Evolutionary conservation across 2,888 invertebrate species (phyloP).

Genomic region (Synergus gifuensis): DNA sequence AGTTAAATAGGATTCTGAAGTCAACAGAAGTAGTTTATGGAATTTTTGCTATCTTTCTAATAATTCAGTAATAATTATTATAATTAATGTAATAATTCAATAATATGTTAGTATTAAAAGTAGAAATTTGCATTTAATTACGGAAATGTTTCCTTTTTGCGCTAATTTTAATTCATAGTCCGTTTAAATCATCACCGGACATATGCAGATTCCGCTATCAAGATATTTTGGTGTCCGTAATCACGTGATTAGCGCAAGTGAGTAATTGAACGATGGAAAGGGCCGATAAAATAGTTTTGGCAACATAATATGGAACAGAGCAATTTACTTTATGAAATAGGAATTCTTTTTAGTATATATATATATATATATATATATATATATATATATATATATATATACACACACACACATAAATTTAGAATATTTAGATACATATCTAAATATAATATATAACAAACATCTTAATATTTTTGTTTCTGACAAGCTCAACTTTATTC

Average conservation of each 20-base stretch:
- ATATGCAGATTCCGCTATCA: neutral
- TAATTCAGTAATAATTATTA: no score
- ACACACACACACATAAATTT: no score
- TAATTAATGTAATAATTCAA: no score
- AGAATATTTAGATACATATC: neutral
- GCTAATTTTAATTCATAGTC: neutral
- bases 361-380: no score
- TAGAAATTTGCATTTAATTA: neutral
- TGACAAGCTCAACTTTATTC: neutral
- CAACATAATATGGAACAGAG: neutral
- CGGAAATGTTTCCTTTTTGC: neutral
- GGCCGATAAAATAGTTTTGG: neutral
- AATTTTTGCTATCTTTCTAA: neutral
- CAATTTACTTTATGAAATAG: no score
- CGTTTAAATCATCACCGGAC: neutral
- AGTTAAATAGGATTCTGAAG: neutral
- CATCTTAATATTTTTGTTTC: neutral
- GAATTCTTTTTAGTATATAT: no score
- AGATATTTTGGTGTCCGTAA: neutral
- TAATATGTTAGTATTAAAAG: neutral
- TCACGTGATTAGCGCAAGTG: neutral
- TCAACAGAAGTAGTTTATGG: neutral
- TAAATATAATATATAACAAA: neutral
- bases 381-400: no score
- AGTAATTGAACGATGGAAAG: neutral